Base-by-base conservation (phyloP, 2,113 vertebrate genomes). In the Cynoglossus semilaevis region DNA sequence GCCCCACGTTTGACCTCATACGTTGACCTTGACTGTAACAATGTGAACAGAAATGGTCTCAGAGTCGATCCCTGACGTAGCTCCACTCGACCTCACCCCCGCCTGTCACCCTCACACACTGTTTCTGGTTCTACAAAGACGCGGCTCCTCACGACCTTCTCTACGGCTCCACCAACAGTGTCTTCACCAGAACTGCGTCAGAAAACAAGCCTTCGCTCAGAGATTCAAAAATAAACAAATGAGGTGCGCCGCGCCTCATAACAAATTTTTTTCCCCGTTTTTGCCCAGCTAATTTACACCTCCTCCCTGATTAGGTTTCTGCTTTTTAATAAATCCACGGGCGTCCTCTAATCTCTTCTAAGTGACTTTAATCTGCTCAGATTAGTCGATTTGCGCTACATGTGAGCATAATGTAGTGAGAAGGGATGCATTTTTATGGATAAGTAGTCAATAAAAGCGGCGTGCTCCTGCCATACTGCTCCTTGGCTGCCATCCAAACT, bases 401-500 rank as follows among this genome's bases (percentile, higher is more conserved):
- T 45, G 40, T 80, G 81, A 80, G 69, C 48, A 79, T 81, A 76
- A 87, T 85, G 58, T 71, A 76, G 78, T 63, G 63, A 73, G 80
- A 79, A 81, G 64, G 77, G 76, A 77, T 74, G 74, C 76, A 73
- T 82, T 84, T 88, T 87, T 87, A 84, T 83, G 81, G 85, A 79
- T 84, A 87, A 87, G 83, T 84, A 84, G 87, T 88, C 85, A 87
- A 88, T 87, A 87, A 87, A 75, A 88, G 83, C 82, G 85, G 82
- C 82, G 70, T 84, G 74, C 75, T 79, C 38, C 45, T 81, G 78
- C 81, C 72, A 64, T 73, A 81, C 74, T 74, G 77, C 76, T 70
- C 69, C 82, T 84, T 87, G 88, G 86, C 84, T 74, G 45, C 40
- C 57, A 66, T 88, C 86, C 88, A 85, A 77, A 76, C 82, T 86